Base-by-base conservation (phyloP, 2,113 vertebrate species). In the Zonotrichia leucophrys region DNA sequence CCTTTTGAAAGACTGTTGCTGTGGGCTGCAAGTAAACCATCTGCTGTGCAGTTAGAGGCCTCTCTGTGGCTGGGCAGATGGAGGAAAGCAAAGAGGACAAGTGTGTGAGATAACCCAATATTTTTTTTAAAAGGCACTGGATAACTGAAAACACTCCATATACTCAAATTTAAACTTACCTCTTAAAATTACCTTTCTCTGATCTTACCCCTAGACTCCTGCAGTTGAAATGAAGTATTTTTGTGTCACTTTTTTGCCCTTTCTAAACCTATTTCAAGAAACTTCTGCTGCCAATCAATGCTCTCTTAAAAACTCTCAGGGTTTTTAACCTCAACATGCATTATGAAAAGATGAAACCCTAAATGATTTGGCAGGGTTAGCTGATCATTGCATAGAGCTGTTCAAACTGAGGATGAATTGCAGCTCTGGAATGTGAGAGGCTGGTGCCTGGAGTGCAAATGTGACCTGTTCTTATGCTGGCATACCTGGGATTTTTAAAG, bases 121-220 rank as follows among this genome's bases (percentile, higher is more conserved):
- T 2, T 47, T 78, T 75, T 93, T 79, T 42, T 69, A 59, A 86
- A 77, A 96, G 93, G 92, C 96, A 97, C 95, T 97, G 97, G 96
- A 97, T 97, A 86, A 95, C 77, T 96, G 79, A 97, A 94, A 96
- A 87, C 95, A 93, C 95, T 97, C 96, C 92, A 81, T 82, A 35
- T 58, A 92, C 88, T 81, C 80, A 88, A 85, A 84, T 74, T 95
- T 80, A 88, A 92, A 74, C 80, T 91, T 96, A 94, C 95, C 95
- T 95, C 83, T 96, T 94, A 76, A 88, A 88, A 60, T 90, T 68
- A 64, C 55, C 83, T 59, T 86, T 89, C 75, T 95, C 82, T 60
- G 56, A 52, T 87, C 56, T 83, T 90, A 91, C 20, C 77, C 83
- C 39, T 69, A 80, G 72, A 91, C 78, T 78, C 86, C 62, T 87